A percentile compares a stretch with the other conserved stretches of the same genome.
phyloP scores from a whole-genome alignment of 1,140 invertebrate species.

The Cyphomyrmex costatus region DNA sequence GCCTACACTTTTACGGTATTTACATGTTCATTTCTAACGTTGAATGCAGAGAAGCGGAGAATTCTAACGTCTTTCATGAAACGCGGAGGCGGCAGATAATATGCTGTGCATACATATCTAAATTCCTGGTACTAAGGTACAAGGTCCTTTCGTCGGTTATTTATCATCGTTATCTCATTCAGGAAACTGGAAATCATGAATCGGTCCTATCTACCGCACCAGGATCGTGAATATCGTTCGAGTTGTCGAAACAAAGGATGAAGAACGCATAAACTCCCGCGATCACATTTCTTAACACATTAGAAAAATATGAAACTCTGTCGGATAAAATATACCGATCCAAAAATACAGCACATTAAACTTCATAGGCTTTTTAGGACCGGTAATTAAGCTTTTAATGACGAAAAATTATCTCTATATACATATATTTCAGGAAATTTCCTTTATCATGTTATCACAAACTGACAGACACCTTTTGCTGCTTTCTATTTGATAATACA shows the following conservation, averaged over 20 bases:
- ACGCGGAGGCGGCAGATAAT: slow-evolving; percentile 42
- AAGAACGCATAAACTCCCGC: not conserved
- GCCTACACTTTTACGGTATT: slow-evolving; percentile 17
- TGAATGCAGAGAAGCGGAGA: not conserved
- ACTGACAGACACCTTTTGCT: no score
- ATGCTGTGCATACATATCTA: not conserved
- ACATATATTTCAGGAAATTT: no score
- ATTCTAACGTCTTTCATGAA: slow-evolving; percentile 4
- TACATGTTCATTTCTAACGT: not conserved
- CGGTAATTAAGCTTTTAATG: no score
- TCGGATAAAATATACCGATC: not conserved
- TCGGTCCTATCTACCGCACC: not conserved
- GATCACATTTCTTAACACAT: not conserved
- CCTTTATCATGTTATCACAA: no score
- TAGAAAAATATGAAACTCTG: not conserved
- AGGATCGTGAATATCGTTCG: not conserved
- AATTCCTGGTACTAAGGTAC: not conserved
- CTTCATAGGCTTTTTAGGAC: not conserved
- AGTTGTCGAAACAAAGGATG: not conserved
- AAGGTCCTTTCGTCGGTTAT: not conserved
- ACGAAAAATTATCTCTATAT: no score
- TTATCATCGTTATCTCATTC: slow-evolving; percentile 58
- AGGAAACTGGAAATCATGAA: not conserved
- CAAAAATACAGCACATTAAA: not conserved
- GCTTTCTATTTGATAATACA: no score